Evolutionary conservation across 2,888 invertebrate species (phyloP), one percentile per base, ranked within the genome.

Genomic region (Leptura quadrifasciata): DNA sequence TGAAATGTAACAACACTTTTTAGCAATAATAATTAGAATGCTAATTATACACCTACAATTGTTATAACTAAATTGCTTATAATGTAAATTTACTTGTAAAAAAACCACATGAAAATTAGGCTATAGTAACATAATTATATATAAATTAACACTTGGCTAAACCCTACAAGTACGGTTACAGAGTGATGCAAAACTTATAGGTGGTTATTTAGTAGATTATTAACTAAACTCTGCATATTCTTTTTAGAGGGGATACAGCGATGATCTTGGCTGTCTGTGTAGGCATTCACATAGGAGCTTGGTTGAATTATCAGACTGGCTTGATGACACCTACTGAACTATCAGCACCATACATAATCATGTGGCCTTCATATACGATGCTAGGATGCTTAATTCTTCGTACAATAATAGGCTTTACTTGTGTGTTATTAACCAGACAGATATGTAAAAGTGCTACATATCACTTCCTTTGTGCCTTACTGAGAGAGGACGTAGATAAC

Each of bases 251-350:
- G 24, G 97, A 98, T 89, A 97, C 97, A 0, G 93, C 96, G 1
- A 94, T 96, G 92, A 94, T 97, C 81, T 91, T 97, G 80, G 95
- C 95, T 72, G 95, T 95, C 5, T 94, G 94, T 81, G 92, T 94
- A 1, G 97, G 97, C 67, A 91, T 96, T 77, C 92, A 94, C 64
- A 88, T 93, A 2, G 97, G 96, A 20, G 93, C 95, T 5, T 97
- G 97, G 97, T 89, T 95, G 55, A 96, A 96, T 90, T 96, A 94
- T 88, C 95, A 94, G 87, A 91, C 94, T 15, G 96, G 96, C n/a
- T 91, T 93, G 85, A 91, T 94, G 91, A 88, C 87, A n/a, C 90
- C 91, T 54, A 88, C 90, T 0, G 91, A 92, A 79, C 86, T 91
- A n/a, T 88, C 89, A 9, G 89, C 91, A 35, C 95, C 95, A 6